phyloP scores from a whole-genome alignment of 2,113 vertebrate species.

The Picathartes gymnocephalus region DNA sequence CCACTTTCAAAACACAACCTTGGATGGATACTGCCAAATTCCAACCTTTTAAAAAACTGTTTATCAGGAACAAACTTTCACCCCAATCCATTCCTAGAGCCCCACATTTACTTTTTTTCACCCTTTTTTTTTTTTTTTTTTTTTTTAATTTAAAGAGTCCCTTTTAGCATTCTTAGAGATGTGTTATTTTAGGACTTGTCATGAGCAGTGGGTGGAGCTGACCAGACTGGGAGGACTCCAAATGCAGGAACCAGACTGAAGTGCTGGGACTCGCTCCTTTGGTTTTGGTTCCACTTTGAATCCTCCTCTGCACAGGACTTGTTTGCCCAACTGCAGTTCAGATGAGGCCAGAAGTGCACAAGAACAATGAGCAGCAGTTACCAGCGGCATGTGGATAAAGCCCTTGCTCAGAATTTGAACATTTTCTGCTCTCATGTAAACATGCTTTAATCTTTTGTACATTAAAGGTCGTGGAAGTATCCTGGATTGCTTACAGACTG shows the following conservation, averaged over 20 bases:
- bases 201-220: constrained; percentile 6
- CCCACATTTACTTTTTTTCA: not conserved
- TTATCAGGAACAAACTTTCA: not conserved
- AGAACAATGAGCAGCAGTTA: not conserved
- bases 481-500: constrained; percentile 53
- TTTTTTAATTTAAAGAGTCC: not conserved
- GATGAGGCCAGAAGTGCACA: not conserved
- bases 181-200: constrained; percentile 26
- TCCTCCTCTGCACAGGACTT: not conserved
- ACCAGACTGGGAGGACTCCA: not conserved
- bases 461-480: constrained; percentile 42
- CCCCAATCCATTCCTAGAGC: not conserved
- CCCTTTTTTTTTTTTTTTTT: not conserved
- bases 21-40: not conserved
- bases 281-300: constrained; percentile 13
- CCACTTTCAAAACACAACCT: not conserved
- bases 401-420: not conserved
- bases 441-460: constrained; percentile 69
- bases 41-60: not conserved
- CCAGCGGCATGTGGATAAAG: not conserved
- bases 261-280: not conserved
- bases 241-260: not conserved
- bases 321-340: not conserved
- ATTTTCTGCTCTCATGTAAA: constrained; percentile 53
- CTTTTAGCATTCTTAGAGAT: not conserved